A percentile compares a stretch with the other conserved stretches of the same genome.
Evolutionary conservation across 2,113 vertebrate species (phyloP).

Genomic region (Menidia beryllina): DNA sequence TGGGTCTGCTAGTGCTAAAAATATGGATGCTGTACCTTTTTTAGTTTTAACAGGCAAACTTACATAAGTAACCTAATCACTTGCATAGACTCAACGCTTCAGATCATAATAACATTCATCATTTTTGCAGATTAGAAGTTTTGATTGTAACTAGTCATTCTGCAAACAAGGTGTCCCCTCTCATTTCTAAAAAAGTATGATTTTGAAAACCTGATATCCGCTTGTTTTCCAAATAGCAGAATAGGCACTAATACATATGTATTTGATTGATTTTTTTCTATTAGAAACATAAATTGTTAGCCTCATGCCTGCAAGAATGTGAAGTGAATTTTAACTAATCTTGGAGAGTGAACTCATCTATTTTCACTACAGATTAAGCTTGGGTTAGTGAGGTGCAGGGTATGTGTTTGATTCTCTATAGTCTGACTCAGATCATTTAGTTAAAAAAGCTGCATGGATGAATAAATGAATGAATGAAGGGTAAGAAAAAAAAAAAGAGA

Average conservation of each 20-base stretch:
- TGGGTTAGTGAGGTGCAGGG: conserved; percentile 9
- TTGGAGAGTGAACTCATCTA: conserved; percentile 5
- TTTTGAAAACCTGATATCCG: neutral
- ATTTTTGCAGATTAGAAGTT: neutral
- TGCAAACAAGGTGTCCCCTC: neutral
- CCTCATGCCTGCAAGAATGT: neutral
- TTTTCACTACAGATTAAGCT: neutral
- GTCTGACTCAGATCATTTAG: neutral
- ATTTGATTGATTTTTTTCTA: neutral
- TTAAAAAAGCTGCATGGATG: conserved; percentile 1
- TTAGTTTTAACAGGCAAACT: neutral
- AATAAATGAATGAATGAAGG: conserved; percentile 39
- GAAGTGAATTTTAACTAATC: conserved; percentile 5
- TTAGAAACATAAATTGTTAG: neutral
- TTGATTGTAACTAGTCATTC: neutral
- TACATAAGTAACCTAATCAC: neutral
- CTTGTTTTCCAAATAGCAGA: neutral
- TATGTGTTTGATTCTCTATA: conserved; percentile 15
- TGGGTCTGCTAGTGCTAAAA: no score
- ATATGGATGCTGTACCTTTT: neutral
- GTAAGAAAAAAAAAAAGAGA: conserved; percentile 20
- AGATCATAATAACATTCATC: neutral
- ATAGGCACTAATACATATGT: neutral
- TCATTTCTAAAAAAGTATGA: neutral
- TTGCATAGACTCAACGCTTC: neutral